These are phyloP conservation scores for Pteronura brasiliensis DNA, from an alignment of 2,113 vertebrate genomes.

Conservation along the genomic window DNA sequence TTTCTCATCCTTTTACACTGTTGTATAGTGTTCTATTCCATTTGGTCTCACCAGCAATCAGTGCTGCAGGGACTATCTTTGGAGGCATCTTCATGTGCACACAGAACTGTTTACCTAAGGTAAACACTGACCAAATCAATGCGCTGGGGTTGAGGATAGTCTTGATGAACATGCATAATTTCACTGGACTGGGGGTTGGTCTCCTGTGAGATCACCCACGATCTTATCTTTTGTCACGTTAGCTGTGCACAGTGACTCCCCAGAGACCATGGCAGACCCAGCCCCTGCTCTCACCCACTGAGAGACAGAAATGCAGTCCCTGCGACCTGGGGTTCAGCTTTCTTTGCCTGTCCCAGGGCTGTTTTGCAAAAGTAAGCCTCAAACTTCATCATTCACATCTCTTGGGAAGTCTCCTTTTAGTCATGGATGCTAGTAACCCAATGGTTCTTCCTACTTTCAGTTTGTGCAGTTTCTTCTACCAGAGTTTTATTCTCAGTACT, in stretches of 20 bases:
- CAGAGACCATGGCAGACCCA: not conserved
- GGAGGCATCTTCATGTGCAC: not conserved
- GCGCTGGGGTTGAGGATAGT: not conserved
- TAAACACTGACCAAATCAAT: not conserved
- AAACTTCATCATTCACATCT: not conserved
- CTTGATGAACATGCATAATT: not conserved
- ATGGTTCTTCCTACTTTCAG: not conserved
- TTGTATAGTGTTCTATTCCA: not conserved
- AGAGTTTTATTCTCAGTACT: not conserved
- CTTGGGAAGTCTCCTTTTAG: not conserved
- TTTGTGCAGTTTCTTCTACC: not conserved
- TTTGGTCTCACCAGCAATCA: not conserved
- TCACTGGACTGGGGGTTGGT: not conserved
- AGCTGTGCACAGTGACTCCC: not conserved
- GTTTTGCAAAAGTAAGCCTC: not conserved
- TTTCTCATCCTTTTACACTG: not conserved
- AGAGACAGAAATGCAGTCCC: not conserved
- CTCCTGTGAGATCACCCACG: fast-evolving
- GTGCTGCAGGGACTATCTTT: not conserved
- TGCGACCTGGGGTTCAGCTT: not conserved
- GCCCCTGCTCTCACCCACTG: not conserved
- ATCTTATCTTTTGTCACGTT: not conserved
- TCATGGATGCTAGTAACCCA: not conserved
- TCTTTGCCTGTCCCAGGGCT: not conserved
- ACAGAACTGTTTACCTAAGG: not conserved